Base-by-base conservation (phyloP, 2,797 vertebrate genomes). In the Tenualosa ilisha region DNA sequence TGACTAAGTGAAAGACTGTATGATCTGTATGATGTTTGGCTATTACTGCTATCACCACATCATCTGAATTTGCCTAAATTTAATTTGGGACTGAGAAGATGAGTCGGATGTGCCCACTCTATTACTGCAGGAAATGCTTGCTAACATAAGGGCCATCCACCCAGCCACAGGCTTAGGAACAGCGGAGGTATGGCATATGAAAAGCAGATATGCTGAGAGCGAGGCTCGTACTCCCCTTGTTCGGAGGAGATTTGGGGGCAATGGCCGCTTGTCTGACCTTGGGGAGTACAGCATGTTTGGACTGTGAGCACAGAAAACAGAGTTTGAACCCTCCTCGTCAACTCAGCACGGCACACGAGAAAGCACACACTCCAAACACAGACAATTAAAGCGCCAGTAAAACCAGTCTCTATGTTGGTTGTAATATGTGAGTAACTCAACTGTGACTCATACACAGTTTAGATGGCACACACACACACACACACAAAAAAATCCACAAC, bases 261-360 rank as follows among this genome's bases (percentile, higher is more conserved):
- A 87, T 83, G 86, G 84, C 85, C 81, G 84, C 89, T 86, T 88
- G 86, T 89, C 87, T 90, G 85, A 86, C 89, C 87, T 86, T 90
- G 88, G 86, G 89, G 85, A 88, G 89, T 87, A 89, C 86, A 91
- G 89, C 88, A 83, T 90, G 84, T 86, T 89, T 90, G 89, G 84
- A 88, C 90, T 92, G 91, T 86, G 88, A 88, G 86, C 89, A 92
- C 90, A 92, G 86, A 85, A 90, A 89, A 92, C 84, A 90, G 87
- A 87, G 89, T 90, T 51, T 51, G 50, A 51, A 87, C 87, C 90
- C 86, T 85, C 87, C 90, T 82, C 85, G 31, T 84, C 86, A 84
- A 6, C 72, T 79, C 85, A 84, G 83, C 63, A 82, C 84, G 81
- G 86, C 59, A 86, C 59, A 86, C 50, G 22, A 79, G 54, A 63